phyloP scores from a whole-genome alignment of 2,113 vertebrate species.

The Acanthisitta chloris region DNA sequence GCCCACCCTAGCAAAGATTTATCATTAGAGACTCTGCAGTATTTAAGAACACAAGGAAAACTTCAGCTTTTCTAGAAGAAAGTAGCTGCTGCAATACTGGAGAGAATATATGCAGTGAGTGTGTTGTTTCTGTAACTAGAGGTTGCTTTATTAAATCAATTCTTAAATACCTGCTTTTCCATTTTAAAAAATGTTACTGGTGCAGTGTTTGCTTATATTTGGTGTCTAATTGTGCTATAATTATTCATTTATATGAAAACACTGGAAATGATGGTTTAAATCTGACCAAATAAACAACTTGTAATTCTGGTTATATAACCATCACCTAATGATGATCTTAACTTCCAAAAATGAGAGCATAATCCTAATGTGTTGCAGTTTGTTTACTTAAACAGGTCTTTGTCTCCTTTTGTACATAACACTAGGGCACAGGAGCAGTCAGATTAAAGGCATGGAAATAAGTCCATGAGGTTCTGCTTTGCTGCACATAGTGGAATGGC shows the following conservation, averaged over 20 bases:
- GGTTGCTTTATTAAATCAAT: background rate
- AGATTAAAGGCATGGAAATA: background rate
- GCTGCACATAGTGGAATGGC: background rate
- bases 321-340: background rate
- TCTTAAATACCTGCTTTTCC: background rate
- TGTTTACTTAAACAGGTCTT: background rate
- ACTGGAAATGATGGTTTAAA: background rate
- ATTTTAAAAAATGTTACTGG: background rate
- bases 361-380: background rate
- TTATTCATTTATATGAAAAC: background rate
- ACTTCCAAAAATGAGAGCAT: background rate
- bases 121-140: background rate
- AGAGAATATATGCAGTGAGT: background rate
- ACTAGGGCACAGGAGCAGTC: background rate
- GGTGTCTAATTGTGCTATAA: background rate
- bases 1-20: background rate
- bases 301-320: background rate
- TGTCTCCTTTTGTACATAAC: background rate
- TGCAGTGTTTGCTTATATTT: background rate
- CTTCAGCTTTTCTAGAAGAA: background rate
- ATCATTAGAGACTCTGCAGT: background rate
- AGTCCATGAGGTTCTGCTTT: background rate
- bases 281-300: background rate
- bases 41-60: background rate
- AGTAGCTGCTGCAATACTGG: background rate